A percentile compares a stretch with the other conserved stretches of the same genome.
Conservation (phyloP, 53 echinoderm and acorn worm species). For the Antedon mediterranea region DNA sequence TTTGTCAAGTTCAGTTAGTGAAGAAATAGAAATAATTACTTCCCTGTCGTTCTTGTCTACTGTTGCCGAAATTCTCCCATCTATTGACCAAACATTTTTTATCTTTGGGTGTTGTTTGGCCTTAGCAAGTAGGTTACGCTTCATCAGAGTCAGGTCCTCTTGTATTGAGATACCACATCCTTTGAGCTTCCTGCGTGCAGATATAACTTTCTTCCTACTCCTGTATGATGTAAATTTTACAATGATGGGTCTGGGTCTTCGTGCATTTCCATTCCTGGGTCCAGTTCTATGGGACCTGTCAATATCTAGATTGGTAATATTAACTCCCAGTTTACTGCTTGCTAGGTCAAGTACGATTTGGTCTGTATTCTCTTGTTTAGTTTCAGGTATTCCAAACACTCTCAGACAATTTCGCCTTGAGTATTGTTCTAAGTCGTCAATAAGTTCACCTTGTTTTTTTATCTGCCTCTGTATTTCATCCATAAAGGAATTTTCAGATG, state of each 20-base stretch:
- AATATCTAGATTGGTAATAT: neutral
- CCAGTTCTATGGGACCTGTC: slow-evolving; percentile 1
- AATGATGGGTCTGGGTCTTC: neutral
- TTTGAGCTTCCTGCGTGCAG: slow-evolving; percentile 4
- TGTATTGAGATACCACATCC: neutral
- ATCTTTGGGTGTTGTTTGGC: neutral
- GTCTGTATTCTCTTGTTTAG: slow-evolving; percentile 1
- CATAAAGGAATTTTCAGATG: too few species aligned
- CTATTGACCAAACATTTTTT: neutral
- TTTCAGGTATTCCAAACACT: neutral
- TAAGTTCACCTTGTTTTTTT: too few species aligned
- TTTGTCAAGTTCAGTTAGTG: neutral
- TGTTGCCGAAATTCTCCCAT: neutral
- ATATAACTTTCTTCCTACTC: neutral
- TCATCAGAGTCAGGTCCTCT: slow-evolving; percentile 2
- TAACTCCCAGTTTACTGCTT: slow-evolving; percentile 1
- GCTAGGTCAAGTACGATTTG: neutral
- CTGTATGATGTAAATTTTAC: slow-evolving; percentile 6
- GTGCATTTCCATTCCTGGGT: neutral
- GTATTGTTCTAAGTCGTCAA: neutral
- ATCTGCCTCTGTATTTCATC: too few species aligned
- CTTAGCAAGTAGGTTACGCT: neutral
- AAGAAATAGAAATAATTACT: neutral
- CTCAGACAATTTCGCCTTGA: neutral
- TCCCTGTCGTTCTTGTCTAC: neutral